These are phyloP conservation scores for Pocillopora grandis DNA, from an alignment of 92 coral and sea anemone genomes.

Conservation along the genomic window DNA sequence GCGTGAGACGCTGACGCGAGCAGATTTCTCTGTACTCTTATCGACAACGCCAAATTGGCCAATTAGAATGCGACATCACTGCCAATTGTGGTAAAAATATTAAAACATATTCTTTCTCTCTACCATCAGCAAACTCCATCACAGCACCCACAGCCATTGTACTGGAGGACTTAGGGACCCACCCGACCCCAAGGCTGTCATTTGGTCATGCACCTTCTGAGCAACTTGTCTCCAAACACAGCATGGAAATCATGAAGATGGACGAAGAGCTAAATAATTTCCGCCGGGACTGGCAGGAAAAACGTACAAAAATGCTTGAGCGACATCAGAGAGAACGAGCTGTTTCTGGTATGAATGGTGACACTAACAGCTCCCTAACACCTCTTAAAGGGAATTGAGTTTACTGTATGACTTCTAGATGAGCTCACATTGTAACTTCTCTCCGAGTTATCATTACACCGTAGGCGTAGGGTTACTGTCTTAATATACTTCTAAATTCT, in stretches of 20 bases:
- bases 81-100: too few relatives aligned
- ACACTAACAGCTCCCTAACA: background rate
- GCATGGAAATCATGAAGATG: constrained; percentile 76
- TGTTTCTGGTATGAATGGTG: background rate
- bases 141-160: background rate
- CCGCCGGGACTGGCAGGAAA: constrained; percentile 63
- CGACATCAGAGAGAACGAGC: constrained; percentile 34
- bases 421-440: too few relatives aligned
- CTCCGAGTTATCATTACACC: too few relatives aligned
- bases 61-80: too few relatives aligned
- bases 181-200: constrained; percentile 61
- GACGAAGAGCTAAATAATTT: constrained; percentile 68
- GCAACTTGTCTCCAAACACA: constrained; percentile 67
- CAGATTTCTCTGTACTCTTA: too few relatives aligned
- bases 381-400: background rate
- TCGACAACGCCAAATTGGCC: too few relatives aligned
- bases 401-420: background rate
- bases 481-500: too few relatives aligned
- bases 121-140: too few relatives aligned
- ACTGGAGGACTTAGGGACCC: constrained; percentile 8
- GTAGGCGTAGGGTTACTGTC: background rate
- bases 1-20: too few relatives aligned
- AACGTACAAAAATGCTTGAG: constrained; percentile 31
- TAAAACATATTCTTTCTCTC: too few relatives aligned
- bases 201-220: constrained; percentile 74